A percentile compares a stretch with the other conserved stretches of the same genome.
Evolutionary conservation across 2,113 vertebrate species (phyloP).

Genomic region (Heterochromis multidens): DNA sequence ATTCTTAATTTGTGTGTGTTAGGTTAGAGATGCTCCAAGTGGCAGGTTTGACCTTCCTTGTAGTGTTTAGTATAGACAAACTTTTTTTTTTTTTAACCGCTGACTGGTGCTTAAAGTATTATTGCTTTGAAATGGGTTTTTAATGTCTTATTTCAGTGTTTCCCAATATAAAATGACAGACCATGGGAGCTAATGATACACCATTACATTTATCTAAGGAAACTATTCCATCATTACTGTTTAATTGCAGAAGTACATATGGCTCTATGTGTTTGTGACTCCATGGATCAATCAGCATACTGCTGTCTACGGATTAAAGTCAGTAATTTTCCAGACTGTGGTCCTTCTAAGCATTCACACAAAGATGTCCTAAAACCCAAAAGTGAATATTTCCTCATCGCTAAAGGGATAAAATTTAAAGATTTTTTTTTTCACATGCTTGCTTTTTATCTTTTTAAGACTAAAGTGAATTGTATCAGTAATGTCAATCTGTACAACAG

Average conservation of each 20-base stretch:
- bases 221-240: constrained; percentile 24
- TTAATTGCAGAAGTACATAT: constrained; percentile 24
- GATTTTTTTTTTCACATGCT: background rate
- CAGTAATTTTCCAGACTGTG: constrained; percentile 12
- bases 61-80: constrained; percentile 16
- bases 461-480: background rate
- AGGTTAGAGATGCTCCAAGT: background rate
- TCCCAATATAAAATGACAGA: constrained; percentile 31
- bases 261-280: constrained; percentile 8
- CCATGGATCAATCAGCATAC: background rate
- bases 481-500: background rate
- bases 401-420: background rate
- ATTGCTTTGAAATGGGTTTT: constrained; percentile 18
- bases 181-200: constrained; percentile 14
- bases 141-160: constrained; percentile 31
- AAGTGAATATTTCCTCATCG: background rate
- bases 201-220: background rate
- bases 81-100: background rate
- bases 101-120: constrained; percentile 5
- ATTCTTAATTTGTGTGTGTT: constrained; percentile 21
- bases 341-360: background rate
- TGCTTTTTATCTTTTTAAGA: background rate
- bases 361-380: background rate
- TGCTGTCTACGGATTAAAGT: constrained; percentile 21
- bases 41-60: constrained; percentile 19